Evolutionary conservation across 2,888 invertebrate species (phyloP).

Genomic region (Parapristionchus giblindavisi): DNA sequence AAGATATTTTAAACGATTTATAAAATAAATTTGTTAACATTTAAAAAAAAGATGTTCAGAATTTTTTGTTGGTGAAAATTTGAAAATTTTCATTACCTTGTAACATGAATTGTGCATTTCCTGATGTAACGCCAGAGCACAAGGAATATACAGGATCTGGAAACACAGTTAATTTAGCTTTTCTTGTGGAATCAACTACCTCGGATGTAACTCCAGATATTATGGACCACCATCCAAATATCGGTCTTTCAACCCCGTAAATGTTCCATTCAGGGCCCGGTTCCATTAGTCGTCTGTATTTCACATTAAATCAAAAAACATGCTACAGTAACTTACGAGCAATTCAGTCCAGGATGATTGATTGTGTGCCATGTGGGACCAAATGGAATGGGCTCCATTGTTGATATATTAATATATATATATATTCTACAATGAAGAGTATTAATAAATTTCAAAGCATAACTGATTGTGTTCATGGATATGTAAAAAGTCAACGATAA

Average conservation of each 20-base stretch:
- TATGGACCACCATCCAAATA: constrained; percentile 19
- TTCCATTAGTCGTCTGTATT: not conserved
- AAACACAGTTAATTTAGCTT: too few species aligned
- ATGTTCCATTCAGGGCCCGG: not conserved
- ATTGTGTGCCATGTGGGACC: constrained; percentile 11
- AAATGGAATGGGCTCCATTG: not conserved
- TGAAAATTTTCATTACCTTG: too few species aligned
- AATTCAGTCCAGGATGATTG: constrained; percentile 8
- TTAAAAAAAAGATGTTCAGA: not conserved
- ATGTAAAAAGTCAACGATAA: too few species aligned
- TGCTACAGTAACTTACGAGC: not conserved
- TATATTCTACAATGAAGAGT: too few species aligned
- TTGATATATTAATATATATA: too few species aligned
- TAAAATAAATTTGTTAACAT: too few species aligned
- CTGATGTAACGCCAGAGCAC: not conserved
- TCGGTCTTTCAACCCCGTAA: not conserved
- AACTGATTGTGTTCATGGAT: too few species aligned
- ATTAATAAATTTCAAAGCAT: too few species aligned
- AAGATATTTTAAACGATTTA: too few species aligned
- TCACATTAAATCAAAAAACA: not conserved
- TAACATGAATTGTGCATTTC: constrained; percentile 13
- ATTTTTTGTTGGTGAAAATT: too few species aligned
- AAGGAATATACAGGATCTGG: constrained; percentile 14
- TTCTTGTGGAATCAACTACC: not conserved
- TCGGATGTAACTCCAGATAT: constrained; percentile 12